Conservation (phyloP, 2,888 invertebrate genomes). For the Junonia oenone region DNA sequence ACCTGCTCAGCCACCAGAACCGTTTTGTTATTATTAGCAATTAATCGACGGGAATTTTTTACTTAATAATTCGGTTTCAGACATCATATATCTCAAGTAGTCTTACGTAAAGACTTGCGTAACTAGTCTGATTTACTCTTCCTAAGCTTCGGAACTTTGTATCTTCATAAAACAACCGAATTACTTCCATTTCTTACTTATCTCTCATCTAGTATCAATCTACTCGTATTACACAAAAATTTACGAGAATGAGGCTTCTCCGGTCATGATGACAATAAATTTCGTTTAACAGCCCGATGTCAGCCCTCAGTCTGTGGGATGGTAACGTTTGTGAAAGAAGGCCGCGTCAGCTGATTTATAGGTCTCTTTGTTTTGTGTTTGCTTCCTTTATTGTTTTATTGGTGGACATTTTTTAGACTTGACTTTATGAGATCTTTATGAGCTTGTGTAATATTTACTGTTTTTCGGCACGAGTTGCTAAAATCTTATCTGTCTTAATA, state of each 20-base stretch:
- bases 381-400: conserved; percentile 33
- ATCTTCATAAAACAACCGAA: conserved; percentile 61
- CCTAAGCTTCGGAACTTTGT: conserved; percentile 30
- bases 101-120: background rate
- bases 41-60: conserved; percentile 6
- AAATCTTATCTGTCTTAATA: conserved; percentile 7
- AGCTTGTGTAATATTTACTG: conserved; percentile 18
- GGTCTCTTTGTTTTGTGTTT: conserved; percentile 33
- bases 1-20: conserved; percentile 21
- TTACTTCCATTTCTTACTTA: conserved; percentile 63
- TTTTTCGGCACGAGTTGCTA: conserved; percentile 23
- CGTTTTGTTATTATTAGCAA: conserved; percentile 18
- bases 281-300: conserved; percentile 57
- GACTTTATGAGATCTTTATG: conserved; percentile 16
- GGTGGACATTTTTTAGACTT: conserved; percentile 20
- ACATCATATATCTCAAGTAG: background rate
- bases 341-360: conserved; percentile 32
- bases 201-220: conserved; percentile 64
- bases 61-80: background rate
- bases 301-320: conserved; percentile 41
- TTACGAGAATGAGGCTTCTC: conserved; percentile 62
- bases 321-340: conserved; percentile 27
- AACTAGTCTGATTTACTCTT: conserved; percentile 7
- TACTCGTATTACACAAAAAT: conserved; percentile 67
- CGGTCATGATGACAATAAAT: conserved; percentile 66